phyloP scores from a whole-genome alignment of 2,797 vertebrate species.

The Nasua narica region DNA sequence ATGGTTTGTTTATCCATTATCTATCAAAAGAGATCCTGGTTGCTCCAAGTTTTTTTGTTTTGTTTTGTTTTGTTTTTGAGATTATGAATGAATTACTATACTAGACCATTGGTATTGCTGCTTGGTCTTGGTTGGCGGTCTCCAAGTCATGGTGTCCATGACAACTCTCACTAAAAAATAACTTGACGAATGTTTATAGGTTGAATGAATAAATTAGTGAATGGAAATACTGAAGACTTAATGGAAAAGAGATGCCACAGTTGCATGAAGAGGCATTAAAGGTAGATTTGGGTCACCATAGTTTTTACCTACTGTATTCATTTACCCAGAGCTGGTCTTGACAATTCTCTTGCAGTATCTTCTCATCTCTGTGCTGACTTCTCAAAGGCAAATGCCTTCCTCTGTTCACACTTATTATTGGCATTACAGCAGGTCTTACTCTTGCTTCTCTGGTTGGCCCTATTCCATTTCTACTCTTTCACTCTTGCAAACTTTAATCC shows the following conservation, averaged over 20 bases:
- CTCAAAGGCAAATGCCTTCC: accelerated
- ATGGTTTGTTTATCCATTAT: background rate
- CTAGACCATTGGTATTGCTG: too few relatives aligned
- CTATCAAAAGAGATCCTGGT: background rate
- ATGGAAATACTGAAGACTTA: background rate
- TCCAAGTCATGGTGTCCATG: background rate
- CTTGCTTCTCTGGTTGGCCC: background rate
- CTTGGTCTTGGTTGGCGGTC: background rate
- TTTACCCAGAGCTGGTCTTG: background rate
- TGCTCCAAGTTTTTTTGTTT: background rate
- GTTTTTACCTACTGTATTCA: background rate
- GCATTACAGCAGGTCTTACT: background rate
- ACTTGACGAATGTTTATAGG: background rate
- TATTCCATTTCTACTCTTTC: background rate
- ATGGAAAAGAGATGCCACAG: background rate
- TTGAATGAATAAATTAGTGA: background rate
- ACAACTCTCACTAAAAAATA: background rate
- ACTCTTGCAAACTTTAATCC: background rate
- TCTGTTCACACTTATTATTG: background rate
- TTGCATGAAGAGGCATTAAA: background rate
- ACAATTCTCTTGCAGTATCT: background rate
- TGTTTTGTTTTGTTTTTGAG: background rate
- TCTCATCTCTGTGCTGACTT: background rate
- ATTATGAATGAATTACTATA: background rate
- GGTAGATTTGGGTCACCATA: background rate